phyloP scores from a whole-genome alignment of 1,140 invertebrate genomes.

The Drosophila seguyi region DNA sequence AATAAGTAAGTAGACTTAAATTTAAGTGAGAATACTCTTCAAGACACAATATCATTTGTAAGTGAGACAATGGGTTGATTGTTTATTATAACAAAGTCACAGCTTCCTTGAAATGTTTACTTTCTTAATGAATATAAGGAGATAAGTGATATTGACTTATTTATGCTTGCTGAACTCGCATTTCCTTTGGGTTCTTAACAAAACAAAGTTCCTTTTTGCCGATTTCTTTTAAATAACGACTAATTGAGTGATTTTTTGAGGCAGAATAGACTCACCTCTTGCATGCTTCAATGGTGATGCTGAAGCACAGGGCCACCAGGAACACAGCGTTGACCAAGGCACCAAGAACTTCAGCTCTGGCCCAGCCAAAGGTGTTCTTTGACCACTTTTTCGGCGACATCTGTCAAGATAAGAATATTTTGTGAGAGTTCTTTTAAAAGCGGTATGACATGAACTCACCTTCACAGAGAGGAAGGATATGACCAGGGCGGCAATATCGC shows the following conservation, averaged over 20 bases:
- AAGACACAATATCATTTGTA: neutral
- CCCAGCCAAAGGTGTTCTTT: constrained; percentile 98
- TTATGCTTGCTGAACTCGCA: neutral
- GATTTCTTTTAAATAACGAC: neutral
- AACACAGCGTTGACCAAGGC: constrained; percentile 96
- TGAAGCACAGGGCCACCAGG: constrained; percentile 96
- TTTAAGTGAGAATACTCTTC: neutral
- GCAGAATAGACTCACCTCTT: constrained; percentile 87
- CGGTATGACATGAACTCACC: constrained; percentile 86
- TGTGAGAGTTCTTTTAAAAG: constrained; percentile 8
- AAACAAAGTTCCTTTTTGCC: neutral
- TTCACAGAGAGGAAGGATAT: constrained; percentile 96
- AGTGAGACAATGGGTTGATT: neutral
- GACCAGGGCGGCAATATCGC: constrained; percentile 94
- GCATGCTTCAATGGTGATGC: constrained; percentile 95
- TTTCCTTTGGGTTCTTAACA: neutral
- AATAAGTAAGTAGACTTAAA: neutral
- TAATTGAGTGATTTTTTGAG: no score
- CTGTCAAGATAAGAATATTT: constrained; percentile 86
- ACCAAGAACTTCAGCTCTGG: constrained; percentile 96
- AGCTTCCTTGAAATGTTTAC: neutral
- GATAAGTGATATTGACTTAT: neutral
- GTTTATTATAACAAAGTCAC: neutral
- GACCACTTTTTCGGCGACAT: constrained; percentile 98
- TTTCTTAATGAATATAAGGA: neutral